Percentiles rank a stretch among this genome's conserved stretches.
Conservation (phyloP, 2,797 vertebrate species). For the Sternotherus odoratus region DNA sequence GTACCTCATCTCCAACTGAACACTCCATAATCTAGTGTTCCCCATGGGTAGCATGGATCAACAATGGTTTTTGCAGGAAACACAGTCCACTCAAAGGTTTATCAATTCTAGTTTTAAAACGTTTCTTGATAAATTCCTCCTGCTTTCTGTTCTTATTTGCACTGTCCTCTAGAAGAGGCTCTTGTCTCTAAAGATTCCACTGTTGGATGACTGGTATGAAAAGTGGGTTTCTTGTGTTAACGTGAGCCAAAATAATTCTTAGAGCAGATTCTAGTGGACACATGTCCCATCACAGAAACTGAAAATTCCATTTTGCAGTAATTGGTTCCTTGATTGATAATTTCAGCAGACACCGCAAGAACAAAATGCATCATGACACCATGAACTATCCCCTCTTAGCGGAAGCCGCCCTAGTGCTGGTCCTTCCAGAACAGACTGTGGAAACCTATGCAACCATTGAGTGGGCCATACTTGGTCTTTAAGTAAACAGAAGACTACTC, state of each 20-base stretch:
- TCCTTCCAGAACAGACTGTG: background rate
- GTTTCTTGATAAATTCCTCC: background rate
- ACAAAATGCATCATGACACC: fast-evolving
- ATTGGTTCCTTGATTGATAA: fast-evolving
- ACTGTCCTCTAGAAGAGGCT: background rate
- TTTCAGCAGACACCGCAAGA: fast-evolving
- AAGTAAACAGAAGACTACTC: fast-evolving
- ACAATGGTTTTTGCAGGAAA: background rate
- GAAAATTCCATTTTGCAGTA: fast-evolving
- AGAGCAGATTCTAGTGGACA: background rate
- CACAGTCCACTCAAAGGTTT: background rate
- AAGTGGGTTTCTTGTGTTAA: background rate
- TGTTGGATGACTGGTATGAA: background rate
- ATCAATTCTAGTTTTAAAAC: background rate
- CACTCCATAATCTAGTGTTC: background rate
- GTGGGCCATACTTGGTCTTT: fast-evolving
- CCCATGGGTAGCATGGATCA: background rate
- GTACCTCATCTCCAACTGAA: background rate
- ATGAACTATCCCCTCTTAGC: background rate
- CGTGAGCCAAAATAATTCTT: background rate
- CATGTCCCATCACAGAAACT: background rate
- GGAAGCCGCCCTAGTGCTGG: background rate
- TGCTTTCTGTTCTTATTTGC: background rate
- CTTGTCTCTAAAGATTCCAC: background rate
- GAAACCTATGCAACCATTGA: fast-evolving